phyloP scores from a whole-genome alignment of 2,797 vertebrate species.

The Microctenopoma stevenorrisi region DNA sequence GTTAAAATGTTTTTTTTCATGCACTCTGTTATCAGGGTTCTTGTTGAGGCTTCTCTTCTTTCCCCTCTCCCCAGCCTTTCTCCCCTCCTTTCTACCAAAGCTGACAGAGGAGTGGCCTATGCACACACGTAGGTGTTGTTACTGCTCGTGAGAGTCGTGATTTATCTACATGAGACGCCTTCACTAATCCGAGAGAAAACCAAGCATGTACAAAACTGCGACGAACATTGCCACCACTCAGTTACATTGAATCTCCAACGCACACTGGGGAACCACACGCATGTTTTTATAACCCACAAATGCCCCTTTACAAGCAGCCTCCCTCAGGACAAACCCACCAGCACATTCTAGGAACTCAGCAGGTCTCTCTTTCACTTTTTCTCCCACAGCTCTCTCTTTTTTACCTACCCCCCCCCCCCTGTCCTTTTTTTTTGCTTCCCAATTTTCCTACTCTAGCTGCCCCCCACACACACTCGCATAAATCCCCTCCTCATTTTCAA shows the following conservation, averaged over 20 bases:
- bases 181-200: conserved; percentile 15
- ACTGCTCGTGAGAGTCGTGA: conserved; percentile 17
- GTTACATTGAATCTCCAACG: conserved; percentile 2
- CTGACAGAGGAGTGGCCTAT: conserved; percentile 13
- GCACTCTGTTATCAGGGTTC: not conserved
- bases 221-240: conserved; percentile 14
- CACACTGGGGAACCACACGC: conserved; percentile 26
- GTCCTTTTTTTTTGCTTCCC: conserved; percentile 1
- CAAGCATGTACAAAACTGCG: not conserved
- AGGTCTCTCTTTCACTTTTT: conserved; percentile 59
- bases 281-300: conserved; percentile 51
- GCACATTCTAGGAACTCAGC: conserved; percentile 72
- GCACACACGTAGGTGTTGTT: conserved; percentile 23
- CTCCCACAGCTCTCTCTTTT: conserved; percentile 52
- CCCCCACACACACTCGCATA: conserved; percentile 11
- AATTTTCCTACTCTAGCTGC: conserved; percentile 43
- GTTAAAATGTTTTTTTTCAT: not conserved
- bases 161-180: conserved; percentile 47
- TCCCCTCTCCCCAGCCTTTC: not conserved
- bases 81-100: not conserved
- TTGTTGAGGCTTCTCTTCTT: not conserved
- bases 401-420: not conserved
- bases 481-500: conserved; percentile 31
- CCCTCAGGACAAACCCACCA: conserved; percentile 50
- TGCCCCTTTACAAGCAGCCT: conserved; percentile 46